Conservation (phyloP, 2,888 invertebrate genomes). For the Limenitis camilla region DNA sequence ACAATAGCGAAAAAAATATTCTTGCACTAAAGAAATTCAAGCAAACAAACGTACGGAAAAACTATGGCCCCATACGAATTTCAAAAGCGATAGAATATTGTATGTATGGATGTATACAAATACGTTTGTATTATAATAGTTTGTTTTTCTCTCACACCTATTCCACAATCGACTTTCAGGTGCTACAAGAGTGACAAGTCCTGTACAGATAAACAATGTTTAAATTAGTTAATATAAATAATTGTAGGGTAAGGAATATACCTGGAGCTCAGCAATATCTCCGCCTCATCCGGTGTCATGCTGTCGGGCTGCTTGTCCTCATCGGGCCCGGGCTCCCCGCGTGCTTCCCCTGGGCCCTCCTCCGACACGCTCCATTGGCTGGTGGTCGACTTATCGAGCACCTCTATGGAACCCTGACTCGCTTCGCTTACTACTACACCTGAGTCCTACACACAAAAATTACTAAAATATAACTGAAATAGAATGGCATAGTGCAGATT, state of each 20-base stretch:
- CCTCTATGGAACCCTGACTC: conserved; percentile 72
- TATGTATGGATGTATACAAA: no score
- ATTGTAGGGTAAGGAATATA: conserved; percentile 41
- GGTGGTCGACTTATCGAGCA: conserved; percentile 73
- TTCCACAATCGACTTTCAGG: no score
- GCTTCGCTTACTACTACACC: conserved; percentile 72
- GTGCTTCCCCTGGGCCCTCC: conserved; percentile 47
- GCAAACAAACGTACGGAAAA: no score
- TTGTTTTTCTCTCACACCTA: no score
- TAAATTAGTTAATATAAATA: not conserved
- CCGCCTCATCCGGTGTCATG: conserved; percentile 90
- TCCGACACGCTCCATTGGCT: conserved; percentile 74
- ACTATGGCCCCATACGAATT: no score
- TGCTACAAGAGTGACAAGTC: no score
- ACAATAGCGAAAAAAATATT: no score
- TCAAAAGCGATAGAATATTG: no score
- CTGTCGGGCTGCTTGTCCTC: conserved; percentile 67
- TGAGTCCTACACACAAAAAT: conserved; percentile 49
- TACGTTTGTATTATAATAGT: no score
- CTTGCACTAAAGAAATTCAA: no score
- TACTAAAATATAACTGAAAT: no score
- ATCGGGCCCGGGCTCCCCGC: conserved; percentile 63
- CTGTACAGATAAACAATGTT: not conserved
- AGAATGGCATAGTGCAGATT: no score
- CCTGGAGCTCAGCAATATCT: conserved; percentile 90